A percentile compares a stretch with the other conserved stretches of the same genome.
These are phyloP conservation scores for Labeo rohita DNA, from an alignment of 2,113 vertebrate species.

Conservation along the genomic window DNA sequence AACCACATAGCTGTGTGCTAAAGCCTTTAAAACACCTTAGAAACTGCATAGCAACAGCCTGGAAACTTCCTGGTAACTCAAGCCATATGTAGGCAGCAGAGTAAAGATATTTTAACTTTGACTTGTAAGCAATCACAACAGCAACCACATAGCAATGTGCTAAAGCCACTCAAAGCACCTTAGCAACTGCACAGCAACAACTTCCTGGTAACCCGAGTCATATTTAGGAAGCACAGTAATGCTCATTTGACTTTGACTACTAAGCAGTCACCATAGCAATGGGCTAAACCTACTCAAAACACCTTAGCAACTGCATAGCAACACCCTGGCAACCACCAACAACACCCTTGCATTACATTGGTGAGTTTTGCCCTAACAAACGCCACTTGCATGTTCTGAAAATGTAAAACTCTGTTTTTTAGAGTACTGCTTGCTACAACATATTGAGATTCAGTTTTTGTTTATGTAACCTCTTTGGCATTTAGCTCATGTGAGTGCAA, in stretches of 20 bases:
- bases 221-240: background rate
- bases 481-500: slow-evolving; percentile 18
- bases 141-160: too few relatives aligned
- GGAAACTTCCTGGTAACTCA: too few relatives aligned
- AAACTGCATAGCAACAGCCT: too few relatives aligned
- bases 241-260: background rate
- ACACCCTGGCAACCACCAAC: background rate
- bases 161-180: too few relatives aligned
- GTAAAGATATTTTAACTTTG: too few relatives aligned
- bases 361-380: background rate
- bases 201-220: too few relatives aligned
- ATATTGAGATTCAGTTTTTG: background rate
- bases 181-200: too few relatives aligned
- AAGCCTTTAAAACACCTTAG: too few relatives aligned
- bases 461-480: slow-evolving; percentile 18
- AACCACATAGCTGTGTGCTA: too few relatives aligned
- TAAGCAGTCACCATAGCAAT: background rate
- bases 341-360: background rate
- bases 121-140: too few relatives aligned
- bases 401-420: background rate
- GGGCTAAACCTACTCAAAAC: background rate
- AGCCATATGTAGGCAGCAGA: too few relatives aligned
- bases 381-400: background rate
- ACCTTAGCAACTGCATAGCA: background rate
- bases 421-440: background rate